Base-by-base conservation (phyloP, 2,797 vertebrate genomes). In the Apogon talboti region DNA sequence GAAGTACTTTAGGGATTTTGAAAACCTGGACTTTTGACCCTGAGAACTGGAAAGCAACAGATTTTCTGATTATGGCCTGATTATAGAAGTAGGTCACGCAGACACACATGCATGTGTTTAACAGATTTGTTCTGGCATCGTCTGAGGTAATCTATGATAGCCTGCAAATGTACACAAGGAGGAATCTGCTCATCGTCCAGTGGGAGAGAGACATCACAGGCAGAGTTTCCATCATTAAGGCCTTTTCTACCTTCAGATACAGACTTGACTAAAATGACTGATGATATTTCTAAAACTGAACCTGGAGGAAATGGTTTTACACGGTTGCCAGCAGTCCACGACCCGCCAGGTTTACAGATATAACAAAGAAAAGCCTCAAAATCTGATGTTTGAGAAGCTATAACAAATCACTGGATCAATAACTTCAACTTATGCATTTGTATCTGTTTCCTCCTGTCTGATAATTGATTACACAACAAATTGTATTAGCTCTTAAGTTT, bases 41-140 rank as follows among this genome's bases (percentile, higher is more conserved):
- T 33, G 14, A 69, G 44, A 72, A 51, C 11, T 1, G 44, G 69
- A 65, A 72, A 69, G 61, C 51, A 55, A 55, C 40, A 64, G 52
- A 86, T 78, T 71, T 73, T 74, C 16, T 78, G 73, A 89, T 85
- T 77, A 69, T 71, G 74, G 59, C 62, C 66, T 84, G 70, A 82
- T 87, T 82, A 74, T 58, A 76, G 74, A 89, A 89, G 70, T 81
- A 87, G 78, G 79, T 86, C 80, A 78, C 40, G 75, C 62, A 51
- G 47, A 21, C 70, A 37, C 51, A 65, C 30, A 19, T 74, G 74
- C 71, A 77, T 64, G 61, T 70, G 82, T 66, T 59, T n/a, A 57
- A 63, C 69, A 70, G 69, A 71, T 47, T 72, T 21, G 30, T 41
- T 44, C 45, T 50, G 70, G 69, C 13, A 61, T 56, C n/a, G 66